These are phyloP conservation scores for Bolinopsis microptera DNA, from an alignment of 37 sponge, comb jelly and placozoan genomes.

Conservation along the genomic window DNA sequence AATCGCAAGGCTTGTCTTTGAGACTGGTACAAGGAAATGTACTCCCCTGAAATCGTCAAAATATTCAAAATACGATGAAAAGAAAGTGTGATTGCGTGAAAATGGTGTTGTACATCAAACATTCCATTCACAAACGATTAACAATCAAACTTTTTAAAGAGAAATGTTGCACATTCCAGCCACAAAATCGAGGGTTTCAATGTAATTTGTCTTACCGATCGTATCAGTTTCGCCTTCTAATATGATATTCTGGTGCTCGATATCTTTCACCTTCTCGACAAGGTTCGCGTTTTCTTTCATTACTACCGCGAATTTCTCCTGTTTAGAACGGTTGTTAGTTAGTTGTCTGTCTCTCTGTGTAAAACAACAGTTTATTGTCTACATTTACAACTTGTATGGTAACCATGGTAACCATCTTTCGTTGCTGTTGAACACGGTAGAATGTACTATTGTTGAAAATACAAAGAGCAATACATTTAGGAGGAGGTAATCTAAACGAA, in stretches of 20 bases:
- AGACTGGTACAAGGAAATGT: conserved; percentile 36
- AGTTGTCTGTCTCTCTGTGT: no score
- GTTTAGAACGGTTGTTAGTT: not conserved
- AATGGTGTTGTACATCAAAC: not conserved
- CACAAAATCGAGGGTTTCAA: not conserved
- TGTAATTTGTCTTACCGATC: not conserved
- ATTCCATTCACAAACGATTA: not conserved
- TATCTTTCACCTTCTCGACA: conserved; percentile 16
- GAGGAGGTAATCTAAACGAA: no score
- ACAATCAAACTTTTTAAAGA: not conserved
- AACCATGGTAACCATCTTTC: no score
- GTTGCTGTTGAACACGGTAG: no score
- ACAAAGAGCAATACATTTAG: no score
- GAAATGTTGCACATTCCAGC: not conserved
- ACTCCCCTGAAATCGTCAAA: conserved; percentile 27
- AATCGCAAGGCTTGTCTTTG: conserved; percentile 28
- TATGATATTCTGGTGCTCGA: not conserved
- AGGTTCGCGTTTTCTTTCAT: conserved; percentile 33
- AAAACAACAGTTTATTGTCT: no score
- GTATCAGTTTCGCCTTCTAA: conserved; percentile 43
- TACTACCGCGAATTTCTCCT: conserved; percentile 4
- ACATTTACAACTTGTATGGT: no score
- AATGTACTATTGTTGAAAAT: no score
- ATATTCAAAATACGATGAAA: not conserved
- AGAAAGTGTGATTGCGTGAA: not conserved